Conservation (phyloP, 2,888 invertebrate species). For the Drosophila multiciliata region DNA sequence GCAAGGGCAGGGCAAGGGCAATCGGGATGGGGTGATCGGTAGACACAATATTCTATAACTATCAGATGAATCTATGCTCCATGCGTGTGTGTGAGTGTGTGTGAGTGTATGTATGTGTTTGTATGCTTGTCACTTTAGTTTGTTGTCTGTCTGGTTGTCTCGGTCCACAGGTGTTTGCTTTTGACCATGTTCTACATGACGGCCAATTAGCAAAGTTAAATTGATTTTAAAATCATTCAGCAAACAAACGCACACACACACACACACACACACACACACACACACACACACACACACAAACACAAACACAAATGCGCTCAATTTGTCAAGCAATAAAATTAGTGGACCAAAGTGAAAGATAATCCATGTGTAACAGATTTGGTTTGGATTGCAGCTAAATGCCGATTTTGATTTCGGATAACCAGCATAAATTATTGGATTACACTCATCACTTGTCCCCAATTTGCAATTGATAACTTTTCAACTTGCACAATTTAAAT, state of each 20-base stretch:
- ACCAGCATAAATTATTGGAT: background rate
- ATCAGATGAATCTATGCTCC: constrained; percentile 15
- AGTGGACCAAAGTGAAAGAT: constrained; percentile 22
- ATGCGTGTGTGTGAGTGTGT: background rate
- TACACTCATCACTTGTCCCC: background rate
- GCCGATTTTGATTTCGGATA: constrained; percentile 1
- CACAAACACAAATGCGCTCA: constrained; percentile 14
- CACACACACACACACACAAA: background rate
- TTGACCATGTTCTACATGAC: constrained; percentile 31
- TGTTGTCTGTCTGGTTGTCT: constrained; percentile 1
- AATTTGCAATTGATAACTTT: background rate
- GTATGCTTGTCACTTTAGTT: background rate
- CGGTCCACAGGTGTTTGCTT: constrained; percentile 49
- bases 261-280: background rate
- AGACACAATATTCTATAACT: constrained; percentile 46
- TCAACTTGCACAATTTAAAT: background rate
- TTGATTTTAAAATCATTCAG: constrained; percentile 52
- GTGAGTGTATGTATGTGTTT: constrained; percentile 1
- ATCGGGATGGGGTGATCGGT: constrained; percentile 29
- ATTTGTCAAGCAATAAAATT: constrained; percentile 46
- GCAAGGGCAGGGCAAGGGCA: background rate
- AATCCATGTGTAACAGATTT: constrained; percentile 39
- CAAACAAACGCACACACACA: constrained; percentile 19
- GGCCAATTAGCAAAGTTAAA: constrained; percentile 47
- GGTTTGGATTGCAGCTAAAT: constrained; percentile 11